phyloP scores from a whole-genome alignment of 1,140 invertebrate species.

The Palaemon carinicauda region DNA sequence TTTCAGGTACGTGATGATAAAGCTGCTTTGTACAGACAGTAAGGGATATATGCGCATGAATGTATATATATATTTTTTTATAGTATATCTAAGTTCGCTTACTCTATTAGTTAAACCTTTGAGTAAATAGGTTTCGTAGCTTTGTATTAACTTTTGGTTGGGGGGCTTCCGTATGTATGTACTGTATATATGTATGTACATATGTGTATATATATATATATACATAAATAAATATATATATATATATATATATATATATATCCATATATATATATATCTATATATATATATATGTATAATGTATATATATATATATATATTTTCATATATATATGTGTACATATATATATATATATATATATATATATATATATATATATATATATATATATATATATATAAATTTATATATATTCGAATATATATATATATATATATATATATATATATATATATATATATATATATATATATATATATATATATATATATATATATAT shows the following conservation, averaged over 20 bases:
- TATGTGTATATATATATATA: neutral
- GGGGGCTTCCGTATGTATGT: too few species aligned
- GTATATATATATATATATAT: too few species aligned
- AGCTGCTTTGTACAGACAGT: too few species aligned
- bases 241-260: slow-evolving; percentile 2
- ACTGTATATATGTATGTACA: too few species aligned
- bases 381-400: neutral
- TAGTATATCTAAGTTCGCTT: too few species aligned
- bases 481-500: neutral
- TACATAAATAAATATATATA: neutral
- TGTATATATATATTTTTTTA: too few species aligned
- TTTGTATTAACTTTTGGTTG: too few species aligned
- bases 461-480: neutral
- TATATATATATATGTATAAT: neutral
- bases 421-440: neutral
- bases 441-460: neutral
- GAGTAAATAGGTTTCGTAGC: too few species aligned
- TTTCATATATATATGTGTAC: neutral
- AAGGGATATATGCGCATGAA: too few species aligned
- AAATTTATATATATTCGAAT: neutral
- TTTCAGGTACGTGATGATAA: too few species aligned
- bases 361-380: neutral
- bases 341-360: neutral
- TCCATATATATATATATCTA: neutral
- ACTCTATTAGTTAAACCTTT: too few species aligned